Evolutionary conservation across 2,888 invertebrate genomes (phyloP), one percentile per base, ranked within the genome.

Genomic region (Mycogona germanica): DNA sequence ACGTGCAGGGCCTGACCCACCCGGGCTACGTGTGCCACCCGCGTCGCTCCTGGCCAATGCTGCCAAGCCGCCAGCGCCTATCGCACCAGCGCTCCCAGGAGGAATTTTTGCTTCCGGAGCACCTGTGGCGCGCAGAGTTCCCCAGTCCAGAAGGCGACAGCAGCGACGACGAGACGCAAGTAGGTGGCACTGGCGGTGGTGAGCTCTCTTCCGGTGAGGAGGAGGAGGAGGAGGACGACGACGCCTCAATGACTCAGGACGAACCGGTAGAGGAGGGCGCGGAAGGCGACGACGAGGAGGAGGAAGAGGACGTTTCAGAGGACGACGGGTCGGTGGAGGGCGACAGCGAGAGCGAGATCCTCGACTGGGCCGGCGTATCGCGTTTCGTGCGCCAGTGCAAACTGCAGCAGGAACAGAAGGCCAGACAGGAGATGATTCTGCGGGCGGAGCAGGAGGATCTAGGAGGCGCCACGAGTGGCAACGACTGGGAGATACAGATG

Each of bases 401-500:
- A n/a, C n/a, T n/a, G n/a, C n/a, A n/a, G n/a, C n/a, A n/a, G 23
- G 65, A 68, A 5, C 68, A 70, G 25, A 47, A 51, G 51, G 48
- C 63, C 4, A 62, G 59, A 30, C 62, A 62, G 51, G 61, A 63
- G 42, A n/a, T 17, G 2, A n/a, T n/a, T n/a, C n/a, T n/a, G n/a
- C n/a, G n/a, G n/a, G 42, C 28, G n/a, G 35, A 42, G 4, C 41
- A 51, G 26, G 42, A 41, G n/a, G 26, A 49, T 9, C 6, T 47
- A 19, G 48, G 47, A 26, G 2, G 41, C n/a, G 17, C n/a, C 37
- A 44, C 28, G 25, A 32, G 9, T 1, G 47, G 53, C 19, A 60
- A 60, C 51, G 66, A 68, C 64, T 85, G 85, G 85, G 85, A 86
- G 67, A 80, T 85, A 0, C 76, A 79, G 67, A 82, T 85, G 82